Conservation (phyloP, 2,888 invertebrate species). For the Pelosia muscerda region DNA sequence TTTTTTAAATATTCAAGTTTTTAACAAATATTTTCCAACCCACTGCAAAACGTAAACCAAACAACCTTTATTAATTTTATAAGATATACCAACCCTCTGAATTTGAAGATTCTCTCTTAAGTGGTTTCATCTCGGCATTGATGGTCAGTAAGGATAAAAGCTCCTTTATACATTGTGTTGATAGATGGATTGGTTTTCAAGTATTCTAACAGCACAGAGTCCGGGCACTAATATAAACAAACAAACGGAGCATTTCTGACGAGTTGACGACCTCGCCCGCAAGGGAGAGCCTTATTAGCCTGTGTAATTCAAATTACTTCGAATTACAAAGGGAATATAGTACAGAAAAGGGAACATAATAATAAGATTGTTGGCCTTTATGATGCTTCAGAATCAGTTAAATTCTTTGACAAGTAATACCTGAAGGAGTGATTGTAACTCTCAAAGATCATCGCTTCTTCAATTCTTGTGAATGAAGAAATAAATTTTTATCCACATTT, state of each 20-base stretch:
- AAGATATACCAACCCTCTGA: background rate
- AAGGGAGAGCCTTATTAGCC: conserved; percentile 31
- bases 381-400: background rate
- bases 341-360: conserved; percentile 4
- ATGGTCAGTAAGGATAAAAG: background rate
- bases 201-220: background rate
- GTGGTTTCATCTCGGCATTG: background rate
- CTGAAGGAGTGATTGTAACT: background rate
- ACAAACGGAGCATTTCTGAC: conserved; percentile 27
- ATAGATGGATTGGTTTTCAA: background rate
- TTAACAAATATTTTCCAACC: background rate
- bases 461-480: no score
- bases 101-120: background rate
- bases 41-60: background rate
- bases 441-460: background rate
- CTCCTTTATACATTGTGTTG: background rate
- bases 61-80: background rate
- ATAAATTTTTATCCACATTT: no score
- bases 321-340: conserved; percentile 24
- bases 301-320: conserved; percentile 30
- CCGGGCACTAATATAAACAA: conserved; percentile 34
- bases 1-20: background rate
- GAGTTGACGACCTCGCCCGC: conserved; percentile 28
- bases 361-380: conserved; percentile 8
- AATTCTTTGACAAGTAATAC: background rate